Base-by-base conservation (phyloP, 2,888 invertebrate species). In the Macrophya alboannulata region DNA sequence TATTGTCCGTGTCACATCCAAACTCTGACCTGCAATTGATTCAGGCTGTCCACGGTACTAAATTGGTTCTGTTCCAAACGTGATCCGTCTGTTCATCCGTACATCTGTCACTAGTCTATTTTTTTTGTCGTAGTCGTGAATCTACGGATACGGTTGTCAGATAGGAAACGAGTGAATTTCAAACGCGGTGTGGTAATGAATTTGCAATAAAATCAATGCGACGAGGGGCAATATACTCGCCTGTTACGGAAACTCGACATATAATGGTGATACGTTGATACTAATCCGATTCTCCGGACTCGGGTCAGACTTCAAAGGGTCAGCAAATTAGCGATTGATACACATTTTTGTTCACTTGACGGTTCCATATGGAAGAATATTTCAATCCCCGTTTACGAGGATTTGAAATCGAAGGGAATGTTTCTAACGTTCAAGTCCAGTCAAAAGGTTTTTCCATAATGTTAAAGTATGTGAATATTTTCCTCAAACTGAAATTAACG, bases 11-110 rank as follows among this genome's bases (percentile, higher is more conserved):
- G 59, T 15, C 62, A 62, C 59, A 81, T 81, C 79, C 40, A 62
- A 81, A 40, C 79, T 12, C 21, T 40, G 79, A 81, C 79, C 77
- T 55, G 55, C 77, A 77, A 77, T 77, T 77, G 77, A 77, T 77
- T 62, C 79, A 43, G 59, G 21, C 79, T 81, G 79, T 81, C 79
- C 59, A 51, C 62, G 59, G 21, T 81, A 62, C 79, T 40, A 81
- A 81, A 81, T 81, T 81, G 79, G 79, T 81, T 81, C 79, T 81
- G 79, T 15, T 40, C 59, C 59, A 0, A 43, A 21, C 79, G 79
- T 62, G 79, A 59, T 48, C 21, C 9, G 55, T 31, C 31, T 25
- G 31, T n/a, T 51, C 55, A 79, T 31, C 62, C 59, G 43, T 31
- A 62, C 40, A 81, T 81, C 62, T 62, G 79, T 62, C 79, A 81